These are phyloP conservation scores for Cydia fagiglandana DNA, from an alignment of 1,140 invertebrate genomes.

Conservation along the genomic window DNA sequence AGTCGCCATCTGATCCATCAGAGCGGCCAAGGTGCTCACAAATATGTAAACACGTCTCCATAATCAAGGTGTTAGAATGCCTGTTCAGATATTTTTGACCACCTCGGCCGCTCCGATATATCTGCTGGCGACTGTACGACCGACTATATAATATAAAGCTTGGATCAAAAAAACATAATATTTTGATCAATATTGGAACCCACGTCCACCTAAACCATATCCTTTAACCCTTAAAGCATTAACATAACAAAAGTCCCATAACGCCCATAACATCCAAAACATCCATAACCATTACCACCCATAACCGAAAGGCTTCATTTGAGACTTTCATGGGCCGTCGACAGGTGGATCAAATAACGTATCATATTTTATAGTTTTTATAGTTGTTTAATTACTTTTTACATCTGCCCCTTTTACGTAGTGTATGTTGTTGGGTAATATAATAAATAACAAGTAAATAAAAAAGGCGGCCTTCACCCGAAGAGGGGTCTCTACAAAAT, in stretches of 20 bases:
- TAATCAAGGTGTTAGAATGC: too few species aligned
- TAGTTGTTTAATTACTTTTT: conserved; percentile 6
- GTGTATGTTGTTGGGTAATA: neutral
- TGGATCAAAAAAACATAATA: too few species aligned
- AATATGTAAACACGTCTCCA: too few species aligned
- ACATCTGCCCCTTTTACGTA: neutral
- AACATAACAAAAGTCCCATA: neutral
- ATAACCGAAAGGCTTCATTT: conserved; percentile 1
- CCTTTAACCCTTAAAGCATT: neutral
- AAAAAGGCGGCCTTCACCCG: too few species aligned
- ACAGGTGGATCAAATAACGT: neutral
- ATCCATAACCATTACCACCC: neutral
- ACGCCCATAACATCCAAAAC: neutral
- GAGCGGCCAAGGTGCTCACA: too few species aligned
- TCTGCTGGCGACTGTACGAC: too few species aligned
- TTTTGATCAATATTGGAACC: neutral
- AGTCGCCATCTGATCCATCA: too few species aligned
- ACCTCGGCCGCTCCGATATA: too few species aligned
- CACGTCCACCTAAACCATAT: neutral
- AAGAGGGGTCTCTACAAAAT: too few species aligned
- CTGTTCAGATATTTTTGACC: too few species aligned
- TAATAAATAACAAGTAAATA: neutral
- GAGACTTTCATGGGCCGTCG: neutral
- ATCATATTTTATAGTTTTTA: neutral
- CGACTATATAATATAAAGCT: too few species aligned